These are phyloP conservation scores for Dendrophyllia cribrosa DNA, from an alignment of 64 coral and sea anemone species.

Conservation along the genomic window DNA sequence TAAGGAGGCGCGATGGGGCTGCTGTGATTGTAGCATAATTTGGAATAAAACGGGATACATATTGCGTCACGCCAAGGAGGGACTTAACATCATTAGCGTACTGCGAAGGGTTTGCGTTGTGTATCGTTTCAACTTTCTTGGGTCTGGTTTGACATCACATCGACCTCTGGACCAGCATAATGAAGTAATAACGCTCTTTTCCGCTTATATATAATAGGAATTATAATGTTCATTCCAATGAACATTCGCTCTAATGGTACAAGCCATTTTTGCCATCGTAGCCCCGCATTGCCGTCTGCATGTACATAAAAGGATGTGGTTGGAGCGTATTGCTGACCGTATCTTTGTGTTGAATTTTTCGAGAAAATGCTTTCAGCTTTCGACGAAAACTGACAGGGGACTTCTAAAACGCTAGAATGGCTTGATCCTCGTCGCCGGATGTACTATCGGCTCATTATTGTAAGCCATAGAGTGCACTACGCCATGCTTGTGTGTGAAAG, in stretches of 20 bases:
- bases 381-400: too few species aligned
- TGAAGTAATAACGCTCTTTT: slow-evolving; percentile 41
- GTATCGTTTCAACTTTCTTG: slow-evolving; percentile 53
- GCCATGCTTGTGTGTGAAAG: too few species aligned
- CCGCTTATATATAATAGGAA: too few species aligned
- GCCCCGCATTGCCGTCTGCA: neutral
- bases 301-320: slow-evolving; percentile 28
- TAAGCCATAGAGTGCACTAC: too few species aligned
- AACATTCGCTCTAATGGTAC: neutral
- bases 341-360: neutral
- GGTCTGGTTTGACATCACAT: slow-evolving; percentile 32
- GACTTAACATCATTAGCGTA: slow-evolving; percentile 40
- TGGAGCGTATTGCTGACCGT: slow-evolving; percentile 31
- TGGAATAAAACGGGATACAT: slow-evolving; percentile 54
- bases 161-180: slow-evolving; percentile 9
- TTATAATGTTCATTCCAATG: too few species aligned
- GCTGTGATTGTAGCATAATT: slow-evolving; percentile 45
- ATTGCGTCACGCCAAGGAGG: slow-evolving; percentile 45
- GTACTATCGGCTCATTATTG: too few species aligned
- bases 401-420: too few species aligned
- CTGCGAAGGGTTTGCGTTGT: slow-evolving; percentile 13
- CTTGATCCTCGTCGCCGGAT: too few species aligned
- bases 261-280: neutral
- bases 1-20: neutral
- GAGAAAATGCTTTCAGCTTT: too few species aligned